Evolutionary conservation across 2,113 vertebrate genomes (phyloP), one percentile per base, ranked within the genome.

Genomic region (Phyllostomus hastatus): DNA sequence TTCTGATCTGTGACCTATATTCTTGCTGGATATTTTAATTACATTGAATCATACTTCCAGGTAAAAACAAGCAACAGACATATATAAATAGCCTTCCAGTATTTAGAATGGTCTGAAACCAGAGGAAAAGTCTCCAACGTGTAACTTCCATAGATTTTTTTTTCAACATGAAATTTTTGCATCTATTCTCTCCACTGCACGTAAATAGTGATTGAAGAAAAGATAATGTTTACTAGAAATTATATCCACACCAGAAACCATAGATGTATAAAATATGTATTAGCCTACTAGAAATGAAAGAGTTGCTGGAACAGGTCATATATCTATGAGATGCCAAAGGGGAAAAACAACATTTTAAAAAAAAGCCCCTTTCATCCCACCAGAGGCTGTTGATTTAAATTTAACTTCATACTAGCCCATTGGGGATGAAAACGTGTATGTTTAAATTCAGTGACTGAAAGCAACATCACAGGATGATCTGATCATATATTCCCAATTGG

Each of bases 1-100:
- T 94, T 94, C 83, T 92, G 73, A 81, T 66, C 59, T 79, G n/a
- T 94, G 64, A 72, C 64, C 52, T 89, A 70, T 76, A 41, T 88
- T 28, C 43, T 94, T 87, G 16, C 33, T 52, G 22, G 38, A 15
- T 64, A 41, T 76, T 92, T 88, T 88, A 67, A 70, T 87, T 90
- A 59, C 15, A 82, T 94, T 94, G 85, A 72, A 20, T 80, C 46
- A 59, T 35, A 46, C 24, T 93, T 79, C 50, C 35, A 66, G 50
- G 89, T 61, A 50, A 90, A 93, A 94, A 26, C 22, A 82, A 72
- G 31, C 26, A 5, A 28, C 48, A 57, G 20, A 28, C 6, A 67
- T 38, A 48, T 79, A 75, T 78, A 85, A 57, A 66, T 61, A 59
- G 85, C 38, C 22, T 85, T 81, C n/a, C 11, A 73, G 41, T 46